phyloP scores from a whole-genome alignment of 2,888 invertebrate species.

The Tipula vernalis region DNA sequence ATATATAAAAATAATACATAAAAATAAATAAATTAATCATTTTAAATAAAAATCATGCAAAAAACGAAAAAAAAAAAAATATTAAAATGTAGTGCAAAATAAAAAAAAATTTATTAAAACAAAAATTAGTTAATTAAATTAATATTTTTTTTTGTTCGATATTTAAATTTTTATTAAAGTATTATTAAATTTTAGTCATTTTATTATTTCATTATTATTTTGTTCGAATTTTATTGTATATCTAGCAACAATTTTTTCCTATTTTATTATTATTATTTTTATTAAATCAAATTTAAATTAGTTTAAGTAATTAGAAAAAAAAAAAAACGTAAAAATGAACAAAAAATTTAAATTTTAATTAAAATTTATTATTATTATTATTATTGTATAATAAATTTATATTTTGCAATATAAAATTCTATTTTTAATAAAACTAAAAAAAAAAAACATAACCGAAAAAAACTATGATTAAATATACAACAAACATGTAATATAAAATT shows the following conservation, averaged over 20 bases:
- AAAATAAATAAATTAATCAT: background rate
- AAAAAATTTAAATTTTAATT: background rate
- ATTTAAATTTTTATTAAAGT: background rate
- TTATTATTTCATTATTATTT: background rate
- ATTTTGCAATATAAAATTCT: background rate
- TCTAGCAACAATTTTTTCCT: background rate
- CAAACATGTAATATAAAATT: background rate
- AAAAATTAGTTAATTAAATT: background rate
- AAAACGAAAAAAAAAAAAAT: background rate
- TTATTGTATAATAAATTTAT: background rate
- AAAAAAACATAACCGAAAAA: background rate
- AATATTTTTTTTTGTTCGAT: background rate
- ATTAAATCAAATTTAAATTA: background rate
- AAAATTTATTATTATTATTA: background rate
- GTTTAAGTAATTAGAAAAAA: background rate
- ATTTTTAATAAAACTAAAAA: background rate
- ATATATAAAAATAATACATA: background rate
- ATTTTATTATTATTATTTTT: background rate
- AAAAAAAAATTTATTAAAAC: background rate
- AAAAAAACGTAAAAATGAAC: background rate
- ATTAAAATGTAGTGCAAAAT: background rate
- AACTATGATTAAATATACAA: background rate
- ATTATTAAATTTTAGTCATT: slow-evolving; percentile 4
- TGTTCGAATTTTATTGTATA: background rate
- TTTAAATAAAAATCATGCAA: background rate